Evolutionary conservation across 2,797 vertebrate species (phyloP).

Genomic region (Notolepis coatsorum): DNA sequence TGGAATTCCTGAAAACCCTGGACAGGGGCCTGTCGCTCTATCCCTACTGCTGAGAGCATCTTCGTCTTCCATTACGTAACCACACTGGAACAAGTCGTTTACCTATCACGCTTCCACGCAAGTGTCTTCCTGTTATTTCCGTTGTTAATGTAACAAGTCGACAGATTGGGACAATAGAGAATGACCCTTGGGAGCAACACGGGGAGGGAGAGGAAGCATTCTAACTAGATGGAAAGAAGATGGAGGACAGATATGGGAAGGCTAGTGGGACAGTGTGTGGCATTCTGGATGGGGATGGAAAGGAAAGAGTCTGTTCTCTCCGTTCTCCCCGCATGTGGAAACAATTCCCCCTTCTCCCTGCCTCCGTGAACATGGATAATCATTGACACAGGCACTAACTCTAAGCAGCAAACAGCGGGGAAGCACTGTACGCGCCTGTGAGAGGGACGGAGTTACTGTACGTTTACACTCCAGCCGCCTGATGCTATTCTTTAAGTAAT

Average conservation of each 20-base stretch:
- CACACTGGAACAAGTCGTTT: too few relatives aligned
- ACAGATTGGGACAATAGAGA: too few relatives aligned
- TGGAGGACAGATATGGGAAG: neutral
- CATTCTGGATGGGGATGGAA: constrained; percentile 14
- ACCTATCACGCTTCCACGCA: too few relatives aligned
- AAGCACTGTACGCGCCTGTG: constrained; percentile 4
- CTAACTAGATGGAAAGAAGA: constrained; percentile 22
- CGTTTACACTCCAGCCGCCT: constrained; percentile 37
- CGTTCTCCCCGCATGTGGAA: constrained; percentile 36
- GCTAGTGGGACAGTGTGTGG: neutral
- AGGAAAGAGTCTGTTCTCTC: constrained; percentile 19
- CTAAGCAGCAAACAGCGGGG: constrained; percentile 30
- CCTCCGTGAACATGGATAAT: constrained; percentile 51
- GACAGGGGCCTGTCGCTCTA: too few relatives aligned
- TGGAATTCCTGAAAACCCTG: too few relatives aligned
- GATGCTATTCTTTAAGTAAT: too few relatives aligned
- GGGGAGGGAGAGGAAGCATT: neutral
- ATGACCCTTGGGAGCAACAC: neutral
- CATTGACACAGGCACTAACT: constrained; percentile 34
- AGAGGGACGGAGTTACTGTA: too few relatives aligned
- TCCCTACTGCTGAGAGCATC: too few relatives aligned
- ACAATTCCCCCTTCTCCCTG: constrained; percentile 27
- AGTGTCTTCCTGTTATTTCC: neutral
- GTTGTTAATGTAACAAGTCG: too few relatives aligned
- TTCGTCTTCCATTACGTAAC: too few relatives aligned